phyloP scores from a whole-genome alignment of 2,888 invertebrate genomes.

The Siphlonurus alternatus region DNA sequence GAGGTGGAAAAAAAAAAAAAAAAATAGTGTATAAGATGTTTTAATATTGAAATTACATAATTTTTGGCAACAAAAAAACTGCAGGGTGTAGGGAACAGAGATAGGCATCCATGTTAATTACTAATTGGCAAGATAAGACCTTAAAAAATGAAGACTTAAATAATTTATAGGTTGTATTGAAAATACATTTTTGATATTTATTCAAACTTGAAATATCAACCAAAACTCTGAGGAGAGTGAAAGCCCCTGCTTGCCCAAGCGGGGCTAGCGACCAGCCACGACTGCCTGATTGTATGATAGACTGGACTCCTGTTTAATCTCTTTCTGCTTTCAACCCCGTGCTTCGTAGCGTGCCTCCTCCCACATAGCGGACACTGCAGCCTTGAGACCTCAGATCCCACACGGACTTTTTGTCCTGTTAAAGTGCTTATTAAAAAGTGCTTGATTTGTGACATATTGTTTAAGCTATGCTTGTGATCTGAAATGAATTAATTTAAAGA shows the following conservation, averaged over 20 bases:
- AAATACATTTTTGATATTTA: neutral
- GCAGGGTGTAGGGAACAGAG: neutral
- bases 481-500: too few species aligned
- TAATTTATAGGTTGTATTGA: neutral
- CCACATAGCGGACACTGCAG: too few species aligned
- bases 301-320: slow-evolving; percentile 2
- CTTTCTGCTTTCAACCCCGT: neutral
- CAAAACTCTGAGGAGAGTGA: slow-evolving; percentile 4
- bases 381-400: too few species aligned
- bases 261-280: slow-evolving; percentile 9
- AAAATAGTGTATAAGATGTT: too few species aligned
- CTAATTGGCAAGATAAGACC: neutral
- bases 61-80: neutral
- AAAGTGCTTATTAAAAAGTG: too few species aligned
- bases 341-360: neutral
- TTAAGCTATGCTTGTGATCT: too few species aligned
- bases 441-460: too few species aligned
- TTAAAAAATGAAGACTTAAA: neutral
- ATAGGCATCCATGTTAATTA: neutral
- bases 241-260: neutral
- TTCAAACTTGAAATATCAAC: neutral
- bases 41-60: neutral
- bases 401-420: too few species aligned
- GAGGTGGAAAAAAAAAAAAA: too few species aligned
- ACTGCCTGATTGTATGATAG: slow-evolving; percentile 11